A percentile compares a stretch with the other conserved stretches of the same genome.
These are phyloP conservation scores for Puffinus mauretanicus DNA, from an alignment of 2,113 vertebrate species.

Conservation along the genomic window DNA sequence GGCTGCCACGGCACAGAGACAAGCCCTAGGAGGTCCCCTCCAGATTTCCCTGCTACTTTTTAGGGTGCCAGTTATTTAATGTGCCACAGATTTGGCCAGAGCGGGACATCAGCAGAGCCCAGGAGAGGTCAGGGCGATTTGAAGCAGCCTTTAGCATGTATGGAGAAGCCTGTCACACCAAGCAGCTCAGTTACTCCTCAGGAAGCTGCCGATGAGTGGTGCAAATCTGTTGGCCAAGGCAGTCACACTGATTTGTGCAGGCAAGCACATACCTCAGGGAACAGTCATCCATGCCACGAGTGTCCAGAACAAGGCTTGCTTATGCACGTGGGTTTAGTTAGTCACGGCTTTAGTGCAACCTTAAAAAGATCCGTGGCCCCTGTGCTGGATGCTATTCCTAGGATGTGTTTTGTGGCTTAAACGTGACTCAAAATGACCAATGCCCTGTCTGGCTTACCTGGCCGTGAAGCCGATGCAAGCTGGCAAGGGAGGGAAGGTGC, in stretches of 20 bases:
- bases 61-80: not conserved
- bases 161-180: not conserved
- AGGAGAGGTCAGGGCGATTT: not conserved
- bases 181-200: not conserved
- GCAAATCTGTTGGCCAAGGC: not conserved
- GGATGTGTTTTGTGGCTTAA: not conserved
- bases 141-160: not conserved
- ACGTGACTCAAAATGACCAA: fast-evolving
- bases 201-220: not conserved
- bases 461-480: fast-evolving
- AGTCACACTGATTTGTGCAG: not conserved
- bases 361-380: fast-evolving
- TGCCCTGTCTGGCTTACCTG: not conserved
- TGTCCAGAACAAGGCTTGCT: not conserved
- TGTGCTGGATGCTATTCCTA: not conserved
- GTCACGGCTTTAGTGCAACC: not conserved
- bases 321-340: fast-evolving
- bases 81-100: not conserved
- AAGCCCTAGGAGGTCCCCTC: not conserved
- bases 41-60: not conserved
- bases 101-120: not conserved
- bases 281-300: fast-evolving
- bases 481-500: not conserved
- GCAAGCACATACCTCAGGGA: fast-evolving
- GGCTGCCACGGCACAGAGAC: not conserved